A percentile compares a stretch with the other conserved stretches of the same genome.
These are phyloP conservation scores for Jordanella pulchra DNA, from an alignment of 2,797 vertebrate species.

Conservation along the genomic window DNA sequence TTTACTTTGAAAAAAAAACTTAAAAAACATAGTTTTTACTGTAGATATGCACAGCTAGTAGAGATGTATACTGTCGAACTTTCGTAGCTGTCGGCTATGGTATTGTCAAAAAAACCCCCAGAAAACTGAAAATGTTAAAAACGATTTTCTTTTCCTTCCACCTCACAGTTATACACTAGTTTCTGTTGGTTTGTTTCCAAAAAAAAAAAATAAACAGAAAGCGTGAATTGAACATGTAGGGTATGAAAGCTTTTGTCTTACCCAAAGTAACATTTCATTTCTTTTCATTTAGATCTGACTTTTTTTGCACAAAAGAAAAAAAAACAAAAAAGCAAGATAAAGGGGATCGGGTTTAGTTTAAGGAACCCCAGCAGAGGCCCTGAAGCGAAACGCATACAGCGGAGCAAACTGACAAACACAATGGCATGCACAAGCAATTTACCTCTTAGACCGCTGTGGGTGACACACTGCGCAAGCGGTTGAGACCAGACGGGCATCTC, in stretches of 20 bases:
- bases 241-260: not conserved
- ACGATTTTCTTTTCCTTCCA: not conserved
- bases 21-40: not conserved
- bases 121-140: not conserved
- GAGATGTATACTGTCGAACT: not conserved
- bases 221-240: not conserved
- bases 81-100: not conserved
- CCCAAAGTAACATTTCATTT: not conserved
- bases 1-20: not conserved
- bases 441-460: conserved; percentile 71
- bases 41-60: not conserved
- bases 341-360: not conserved
- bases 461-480: conserved; percentile 79
- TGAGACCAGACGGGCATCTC: conserved; percentile 77
- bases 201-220: not conserved
- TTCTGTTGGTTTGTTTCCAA: not conserved
- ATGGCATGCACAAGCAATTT: conserved; percentile 64
- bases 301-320: not conserved
- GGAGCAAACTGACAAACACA: conserved; percentile 22
- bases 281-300: conserved; percentile 14
- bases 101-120: no score
- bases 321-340: not conserved
- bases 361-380: conserved; percentile 24
- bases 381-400: conserved; percentile 56
- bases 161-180: not conserved